Evolutionary conservation across 2,888 invertebrate species (phyloP).

Genomic region (Drosophila paranaensis): DNA sequence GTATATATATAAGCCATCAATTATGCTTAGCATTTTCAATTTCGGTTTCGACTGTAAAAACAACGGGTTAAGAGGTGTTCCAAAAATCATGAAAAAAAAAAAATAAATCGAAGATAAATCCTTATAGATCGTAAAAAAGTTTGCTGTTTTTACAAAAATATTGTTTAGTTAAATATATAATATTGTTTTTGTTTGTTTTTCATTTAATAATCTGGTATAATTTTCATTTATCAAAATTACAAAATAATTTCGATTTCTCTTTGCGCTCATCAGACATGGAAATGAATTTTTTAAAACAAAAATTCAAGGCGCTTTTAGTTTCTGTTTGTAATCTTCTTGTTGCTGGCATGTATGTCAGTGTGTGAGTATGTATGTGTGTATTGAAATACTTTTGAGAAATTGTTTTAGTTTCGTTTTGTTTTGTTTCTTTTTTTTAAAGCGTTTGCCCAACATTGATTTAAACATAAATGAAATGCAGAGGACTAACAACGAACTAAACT

Average conservation of each 20-base stretch:
- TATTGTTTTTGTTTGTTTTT: slow-evolving; percentile 18
- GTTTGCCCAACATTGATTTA: slow-evolving; percentile 36
- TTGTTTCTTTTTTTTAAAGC: slow-evolving; percentile 24
- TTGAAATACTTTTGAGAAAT: slow-evolving; percentile 62
- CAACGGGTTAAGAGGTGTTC: slow-evolving; percentile 41
- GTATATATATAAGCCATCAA: slow-evolving; percentile 46
- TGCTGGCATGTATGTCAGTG: slow-evolving; percentile 27
- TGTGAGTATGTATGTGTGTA: slow-evolving; percentile 22
- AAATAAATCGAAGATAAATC: slow-evolving; percentile 19
- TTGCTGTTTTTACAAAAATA: slow-evolving; percentile 67
- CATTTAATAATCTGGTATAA: slow-evolving; percentile 50
- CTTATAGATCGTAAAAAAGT: slow-evolving; percentile 39
- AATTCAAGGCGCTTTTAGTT: slow-evolving; percentile 62
- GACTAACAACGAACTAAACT: slow-evolving; percentile 34
- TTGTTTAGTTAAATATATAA: slow-evolving; percentile 35
- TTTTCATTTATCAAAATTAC: slow-evolving; percentile 68
- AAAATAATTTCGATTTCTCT: slow-evolving; percentile 35
- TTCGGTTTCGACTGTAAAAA: slow-evolving; percentile 55
- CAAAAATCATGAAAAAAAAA: slow-evolving; percentile 31
- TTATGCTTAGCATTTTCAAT: slow-evolving; percentile 48
- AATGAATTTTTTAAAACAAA: slow-evolving; percentile 80
- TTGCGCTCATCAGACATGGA: slow-evolving; percentile 24
- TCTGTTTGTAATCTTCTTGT: slow-evolving; percentile 10
- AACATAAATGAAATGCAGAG: slow-evolving; percentile 70
- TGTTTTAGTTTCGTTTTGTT: slow-evolving; percentile 10